A percentile compares a stretch with the other conserved stretches of the same genome.
phyloP scores from a whole-genome alignment of 2,113 vertebrate species.

The Fregata magnificens region DNA sequence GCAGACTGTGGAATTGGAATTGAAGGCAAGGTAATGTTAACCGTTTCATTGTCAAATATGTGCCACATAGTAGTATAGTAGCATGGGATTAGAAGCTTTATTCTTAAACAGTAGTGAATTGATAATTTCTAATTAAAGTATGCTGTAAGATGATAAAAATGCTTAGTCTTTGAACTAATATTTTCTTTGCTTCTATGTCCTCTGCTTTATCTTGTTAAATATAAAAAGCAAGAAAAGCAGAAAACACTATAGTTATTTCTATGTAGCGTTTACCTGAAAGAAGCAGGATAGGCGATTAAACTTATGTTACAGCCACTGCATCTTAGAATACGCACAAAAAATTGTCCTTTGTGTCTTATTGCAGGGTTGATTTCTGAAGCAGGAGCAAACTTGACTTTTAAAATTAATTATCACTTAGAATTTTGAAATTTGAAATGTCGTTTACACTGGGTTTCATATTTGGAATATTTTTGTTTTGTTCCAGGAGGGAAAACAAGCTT shows the following conservation, averaged over 20 bases:
- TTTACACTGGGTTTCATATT: not conserved
- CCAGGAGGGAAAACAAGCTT: conserved; percentile 96
- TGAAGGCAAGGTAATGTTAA: conserved; percentile 88
- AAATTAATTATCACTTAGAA: not conserved
- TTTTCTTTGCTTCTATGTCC: not conserved
- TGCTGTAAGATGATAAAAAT: not conserved
- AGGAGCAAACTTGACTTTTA: not conserved
- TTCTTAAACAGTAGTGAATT: not conserved
- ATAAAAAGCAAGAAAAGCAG: not conserved
- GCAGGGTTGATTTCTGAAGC: not conserved
- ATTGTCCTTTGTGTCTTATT: not conserved
- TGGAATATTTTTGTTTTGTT: conserved; percentile 11
- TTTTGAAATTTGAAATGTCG: not conserved
- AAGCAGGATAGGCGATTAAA: not conserved
- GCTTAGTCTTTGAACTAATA: not conserved
- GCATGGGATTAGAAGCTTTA: not conserved
- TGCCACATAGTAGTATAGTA: not conserved
- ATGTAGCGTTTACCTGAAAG: not conserved
- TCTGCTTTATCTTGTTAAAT: not conserved
- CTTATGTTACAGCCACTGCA: not conserved
- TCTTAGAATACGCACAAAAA: not conserved
- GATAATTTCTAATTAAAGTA: not conserved
- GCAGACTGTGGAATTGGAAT: conserved; percentile 90
- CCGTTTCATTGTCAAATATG: not conserved
- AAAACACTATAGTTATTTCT: not conserved